phyloP scores from a whole-genome alignment of 2,888 invertebrate species.

The Hypolimnas misippus region DNA sequence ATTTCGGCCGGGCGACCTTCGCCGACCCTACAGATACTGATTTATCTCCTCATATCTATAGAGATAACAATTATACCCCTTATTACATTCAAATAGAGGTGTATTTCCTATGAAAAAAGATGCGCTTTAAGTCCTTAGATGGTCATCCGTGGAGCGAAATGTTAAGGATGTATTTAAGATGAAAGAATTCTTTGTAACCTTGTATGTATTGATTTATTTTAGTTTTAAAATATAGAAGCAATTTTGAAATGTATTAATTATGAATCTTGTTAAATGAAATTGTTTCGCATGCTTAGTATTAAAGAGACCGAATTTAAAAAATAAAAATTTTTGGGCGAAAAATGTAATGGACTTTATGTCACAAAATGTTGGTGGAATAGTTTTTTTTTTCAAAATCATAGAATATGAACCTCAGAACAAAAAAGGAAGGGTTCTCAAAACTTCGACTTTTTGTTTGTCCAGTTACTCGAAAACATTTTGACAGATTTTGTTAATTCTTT shows the following conservation, averaged over 20 bases:
- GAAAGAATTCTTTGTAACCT: conserved; percentile 9
- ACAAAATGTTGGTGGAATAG: no score
- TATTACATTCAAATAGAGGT: neutral
- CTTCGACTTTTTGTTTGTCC: no score
- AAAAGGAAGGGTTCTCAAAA: no score
- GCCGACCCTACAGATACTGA: conserved; percentile 38
- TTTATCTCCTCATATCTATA: conserved; percentile 23
- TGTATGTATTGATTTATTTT: neutral
- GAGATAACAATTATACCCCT: conserved; percentile 13
- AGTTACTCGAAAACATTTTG: no score
- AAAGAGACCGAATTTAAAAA: no score
- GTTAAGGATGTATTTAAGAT: conserved; percentile 17
- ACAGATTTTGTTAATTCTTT: no score
- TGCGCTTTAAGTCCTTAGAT: neutral
- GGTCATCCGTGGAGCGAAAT: conserved; percentile 21
- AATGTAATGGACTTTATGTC: no score
- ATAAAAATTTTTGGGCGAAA: no score
- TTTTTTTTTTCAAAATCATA: no score
- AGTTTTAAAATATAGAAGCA: neutral
- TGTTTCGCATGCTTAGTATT: no score
- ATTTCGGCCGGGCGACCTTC: conserved; percentile 49
- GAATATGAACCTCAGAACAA: no score
- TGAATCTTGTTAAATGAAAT: no score
- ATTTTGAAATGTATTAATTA: neutral
- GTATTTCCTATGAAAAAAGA: conserved; percentile 1